These are phyloP conservation scores for Amphipoea lucens DNA, from an alignment of 2,888 invertebrate species.

Conservation along the genomic window DNA sequence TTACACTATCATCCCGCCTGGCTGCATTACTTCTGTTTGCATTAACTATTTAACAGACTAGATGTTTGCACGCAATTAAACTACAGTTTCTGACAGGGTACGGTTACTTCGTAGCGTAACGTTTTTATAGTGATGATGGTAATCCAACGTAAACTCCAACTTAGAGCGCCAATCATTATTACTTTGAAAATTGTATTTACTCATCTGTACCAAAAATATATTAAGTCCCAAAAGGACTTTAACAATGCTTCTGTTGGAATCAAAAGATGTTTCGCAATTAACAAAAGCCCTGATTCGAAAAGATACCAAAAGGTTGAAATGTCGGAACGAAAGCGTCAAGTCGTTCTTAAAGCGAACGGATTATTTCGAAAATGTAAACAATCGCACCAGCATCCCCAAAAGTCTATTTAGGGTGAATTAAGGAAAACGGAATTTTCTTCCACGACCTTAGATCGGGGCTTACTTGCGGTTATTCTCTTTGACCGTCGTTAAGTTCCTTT, in stretches of 20 bases:
- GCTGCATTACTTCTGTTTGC: slow-evolving; percentile 73
- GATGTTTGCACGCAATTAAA: slow-evolving; percentile 77
- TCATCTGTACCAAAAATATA: slow-evolving; percentile 18
- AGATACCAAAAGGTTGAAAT: slow-evolving; percentile 59
- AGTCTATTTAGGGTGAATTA: slow-evolving; percentile 88
- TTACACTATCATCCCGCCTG: slow-evolving; percentile 78
- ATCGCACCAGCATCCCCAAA: slow-evolving; percentile 82
- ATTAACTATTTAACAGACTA: slow-evolving; percentile 72
- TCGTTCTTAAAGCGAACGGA: slow-evolving; percentile 75
- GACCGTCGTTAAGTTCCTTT: slow-evolving; percentile 90
- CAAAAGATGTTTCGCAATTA: slow-evolving; percentile 57
- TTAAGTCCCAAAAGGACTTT: slow-evolving; percentile 27
- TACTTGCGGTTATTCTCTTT: slow-evolving; percentile 91
- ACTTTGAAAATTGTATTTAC: slow-evolving; percentile 35
- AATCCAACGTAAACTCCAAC: slow-evolving; percentile 7
- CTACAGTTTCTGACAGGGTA: slow-evolving; percentile 61
- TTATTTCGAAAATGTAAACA: slow-evolving; percentile 86
- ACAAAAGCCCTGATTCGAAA: slow-evolving; percentile 56
- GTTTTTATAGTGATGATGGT: slow-evolving; percentile 21
- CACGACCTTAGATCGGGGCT: slow-evolving; percentile 87
- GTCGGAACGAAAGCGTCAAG: slow-evolving; percentile 71
- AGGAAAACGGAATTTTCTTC: slow-evolving; percentile 88
- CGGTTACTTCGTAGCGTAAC: slow-evolving; percentile 17
- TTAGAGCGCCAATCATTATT: slow-evolving; percentile 18
- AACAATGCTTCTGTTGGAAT: slow-evolving; percentile 47